These are phyloP conservation scores for Dicentrarchus labrax DNA, from an alignment of 2,113 vertebrate genomes.

Conservation along the genomic window DNA sequence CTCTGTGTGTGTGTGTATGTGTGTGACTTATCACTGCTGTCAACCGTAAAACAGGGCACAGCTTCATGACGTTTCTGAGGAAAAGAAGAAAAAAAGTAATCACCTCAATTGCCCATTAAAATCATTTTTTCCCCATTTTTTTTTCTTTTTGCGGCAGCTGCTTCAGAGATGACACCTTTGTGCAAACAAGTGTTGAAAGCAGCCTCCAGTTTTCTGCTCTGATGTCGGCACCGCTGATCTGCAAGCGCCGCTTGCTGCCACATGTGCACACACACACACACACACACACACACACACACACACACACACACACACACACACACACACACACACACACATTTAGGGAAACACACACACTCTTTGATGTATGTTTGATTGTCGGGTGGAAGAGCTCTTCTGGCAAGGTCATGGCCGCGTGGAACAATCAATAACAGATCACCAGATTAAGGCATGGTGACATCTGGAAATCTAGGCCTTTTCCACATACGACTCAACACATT, in stretches of 20 bases:
- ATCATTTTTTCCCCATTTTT: conserved; percentile 22
- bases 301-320: conserved; percentile 27
- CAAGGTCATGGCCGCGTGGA: conserved; percentile 78
- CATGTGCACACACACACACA: conserved; percentile 37
- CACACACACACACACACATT: not conserved
- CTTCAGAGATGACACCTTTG: conserved; percentile 77
- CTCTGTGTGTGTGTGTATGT: conserved; percentile 26
- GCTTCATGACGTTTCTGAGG: conserved; percentile 36
- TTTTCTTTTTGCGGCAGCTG: conserved; percentile 36
- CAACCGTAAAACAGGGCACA: conserved; percentile 28
- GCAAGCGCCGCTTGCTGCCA: conserved; percentile 33
- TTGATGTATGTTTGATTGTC: conserved; percentile 82
- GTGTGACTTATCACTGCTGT: conserved; percentile 55
- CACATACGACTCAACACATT: conserved; percentile 6
- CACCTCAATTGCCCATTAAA: conserved; percentile 65
- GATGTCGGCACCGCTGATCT: conserved; percentile 64
- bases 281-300: not conserved
- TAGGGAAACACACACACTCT: conserved; percentile 51
- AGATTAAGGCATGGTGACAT: conserved; percentile 81
- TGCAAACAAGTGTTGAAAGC: conserved; percentile 78
- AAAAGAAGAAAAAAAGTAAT: conserved; percentile 38
- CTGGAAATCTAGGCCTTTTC: conserved; percentile 69
- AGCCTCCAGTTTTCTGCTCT: conserved; percentile 70
- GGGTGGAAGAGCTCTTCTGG: conserved; percentile 81
- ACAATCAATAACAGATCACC: conserved; percentile 83